Evolutionary conservation across 2,113 vertebrate species (phyloP).

Genomic region (Cyphomyrus discorhynchus): DNA sequence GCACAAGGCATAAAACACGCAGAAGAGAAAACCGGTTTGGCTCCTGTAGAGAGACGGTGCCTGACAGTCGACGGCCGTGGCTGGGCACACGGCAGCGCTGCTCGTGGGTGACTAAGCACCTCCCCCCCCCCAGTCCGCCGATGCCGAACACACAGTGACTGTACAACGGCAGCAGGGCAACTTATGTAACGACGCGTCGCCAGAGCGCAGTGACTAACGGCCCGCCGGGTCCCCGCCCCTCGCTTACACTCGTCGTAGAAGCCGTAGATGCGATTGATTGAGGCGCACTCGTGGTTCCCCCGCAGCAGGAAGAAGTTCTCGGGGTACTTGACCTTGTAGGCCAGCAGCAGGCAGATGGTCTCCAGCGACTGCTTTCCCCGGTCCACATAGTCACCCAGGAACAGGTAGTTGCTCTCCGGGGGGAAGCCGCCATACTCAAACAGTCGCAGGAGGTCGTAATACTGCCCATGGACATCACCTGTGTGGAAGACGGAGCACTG

Average conservation of each 20-base stretch:
- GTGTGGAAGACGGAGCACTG: constrained; percentile 34
- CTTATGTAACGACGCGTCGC: background rate
- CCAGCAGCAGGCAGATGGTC: constrained; percentile 68
- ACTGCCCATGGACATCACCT: constrained; percentile 95
- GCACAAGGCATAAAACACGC: constrained; percentile 18
- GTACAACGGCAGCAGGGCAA: background rate
- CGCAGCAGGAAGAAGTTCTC: constrained; percentile 71
- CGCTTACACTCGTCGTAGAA: constrained; percentile 70
- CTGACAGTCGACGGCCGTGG: background rate
- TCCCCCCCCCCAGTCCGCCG: background rate
- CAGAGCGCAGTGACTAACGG: background rate
- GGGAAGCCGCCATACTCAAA: constrained; percentile 95
- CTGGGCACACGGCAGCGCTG: background rate
- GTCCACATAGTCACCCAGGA: constrained; percentile 69
- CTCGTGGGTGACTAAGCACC: background rate
- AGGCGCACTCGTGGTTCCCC: constrained; percentile 69
- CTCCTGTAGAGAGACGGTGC: background rate
- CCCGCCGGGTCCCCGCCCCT: background rate
- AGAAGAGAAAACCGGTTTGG: background rate
- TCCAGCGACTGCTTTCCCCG: constrained; percentile 68
- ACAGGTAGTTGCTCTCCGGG: constrained; percentile 89
- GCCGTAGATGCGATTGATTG: constrained; percentile 71
- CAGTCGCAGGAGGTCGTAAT: constrained; percentile 86
- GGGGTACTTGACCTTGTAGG: constrained; percentile 71
- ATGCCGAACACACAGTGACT: background rate